Percentiles rank a stretch among this genome's conserved stretches.
Conservation (phyloP, 2,797 vertebrate species). For the Allobates femoralis region DNA sequence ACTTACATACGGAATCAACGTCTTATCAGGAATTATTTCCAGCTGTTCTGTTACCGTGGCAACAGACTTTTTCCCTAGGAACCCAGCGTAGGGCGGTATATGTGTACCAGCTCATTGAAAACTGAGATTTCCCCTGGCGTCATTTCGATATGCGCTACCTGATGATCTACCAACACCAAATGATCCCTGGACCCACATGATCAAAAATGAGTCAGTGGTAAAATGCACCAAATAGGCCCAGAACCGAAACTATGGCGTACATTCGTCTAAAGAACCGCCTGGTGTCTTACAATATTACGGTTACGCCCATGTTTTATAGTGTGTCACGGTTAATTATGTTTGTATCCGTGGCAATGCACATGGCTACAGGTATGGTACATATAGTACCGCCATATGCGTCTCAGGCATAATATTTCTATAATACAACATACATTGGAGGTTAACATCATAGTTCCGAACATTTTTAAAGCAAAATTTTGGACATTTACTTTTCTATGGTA, state of each 20-base stretch:
- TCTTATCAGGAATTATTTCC: slow-evolving; percentile 38
- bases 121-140: not conserved
- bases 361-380: not conserved
- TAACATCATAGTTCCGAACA: too few relatives aligned
- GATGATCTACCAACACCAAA: not conserved
- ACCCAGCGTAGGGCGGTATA: slow-evolving; percentile 2
- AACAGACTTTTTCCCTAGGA: slow-evolving; percentile 59
- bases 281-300: too few relatives aligned
- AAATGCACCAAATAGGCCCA: not conserved
- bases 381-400: not conserved
- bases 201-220: not conserved
- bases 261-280: too few relatives aligned
- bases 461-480: too few relatives aligned
- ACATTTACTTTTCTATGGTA: too few relatives aligned
- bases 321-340: not conserved
- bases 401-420: not conserved
- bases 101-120: not conserved
- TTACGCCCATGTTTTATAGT: not conserved
- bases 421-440: not conserved
- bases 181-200: not conserved
- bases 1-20: not conserved
- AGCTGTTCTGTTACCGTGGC: slow-evolving; percentile 53
- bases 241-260: not conserved
- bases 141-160: not conserved
- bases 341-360: not conserved